Evolutionary conservation across 2,797 vertebrate species (phyloP).

Genomic region (Geotrypetes seraphini): DNA sequence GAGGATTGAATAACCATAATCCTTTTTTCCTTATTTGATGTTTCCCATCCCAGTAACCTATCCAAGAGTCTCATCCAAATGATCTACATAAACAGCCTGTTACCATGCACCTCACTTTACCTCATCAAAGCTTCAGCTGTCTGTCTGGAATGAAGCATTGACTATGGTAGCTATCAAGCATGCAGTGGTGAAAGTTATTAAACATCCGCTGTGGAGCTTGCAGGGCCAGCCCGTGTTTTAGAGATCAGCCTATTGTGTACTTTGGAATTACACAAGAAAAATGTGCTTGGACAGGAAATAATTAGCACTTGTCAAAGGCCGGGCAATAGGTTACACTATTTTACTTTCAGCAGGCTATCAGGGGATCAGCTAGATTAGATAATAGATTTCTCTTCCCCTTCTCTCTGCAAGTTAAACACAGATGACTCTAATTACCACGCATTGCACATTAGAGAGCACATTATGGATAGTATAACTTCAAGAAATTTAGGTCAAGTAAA

Average conservation of each 20-base stretch:
- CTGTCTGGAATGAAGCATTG: conserved; percentile 48
- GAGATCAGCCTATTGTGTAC: conserved; percentile 44
- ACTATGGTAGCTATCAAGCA: conserved; percentile 49
- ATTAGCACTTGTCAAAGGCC: conserved; percentile 65
- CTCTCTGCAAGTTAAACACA: conserved; percentile 46
- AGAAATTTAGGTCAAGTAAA: conserved; percentile 33
- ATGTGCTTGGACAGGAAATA: conserved; percentile 69
- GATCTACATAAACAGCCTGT: conserved; percentile 65
- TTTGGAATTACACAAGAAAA: conserved; percentile 47
- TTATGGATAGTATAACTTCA: conserved; percentile 30
- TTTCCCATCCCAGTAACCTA: conserved; percentile 54
- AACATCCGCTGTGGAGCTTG: conserved; percentile 32
- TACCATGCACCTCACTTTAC: conserved; percentile 55
- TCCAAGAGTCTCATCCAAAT: conserved; percentile 47
- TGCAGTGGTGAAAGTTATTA: conserved; percentile 70
- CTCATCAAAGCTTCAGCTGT: conserved; percentile 51
- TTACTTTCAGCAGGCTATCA: conserved; percentile 65
- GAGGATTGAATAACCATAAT: conserved; percentile 51
- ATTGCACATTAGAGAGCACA: conserved; percentile 34
- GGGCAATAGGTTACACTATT: conserved; percentile 63
- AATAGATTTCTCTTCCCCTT: conserved; percentile 45
- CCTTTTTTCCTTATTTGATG: conserved; percentile 42
- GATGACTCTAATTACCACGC: conserved; percentile 51
- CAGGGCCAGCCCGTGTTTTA: conserved; percentile 21
- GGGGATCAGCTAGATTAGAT: conserved; percentile 58